Conservation (phyloP, 2,888 invertebrate genomes). For the Deladenus siricidicola region DNA sequence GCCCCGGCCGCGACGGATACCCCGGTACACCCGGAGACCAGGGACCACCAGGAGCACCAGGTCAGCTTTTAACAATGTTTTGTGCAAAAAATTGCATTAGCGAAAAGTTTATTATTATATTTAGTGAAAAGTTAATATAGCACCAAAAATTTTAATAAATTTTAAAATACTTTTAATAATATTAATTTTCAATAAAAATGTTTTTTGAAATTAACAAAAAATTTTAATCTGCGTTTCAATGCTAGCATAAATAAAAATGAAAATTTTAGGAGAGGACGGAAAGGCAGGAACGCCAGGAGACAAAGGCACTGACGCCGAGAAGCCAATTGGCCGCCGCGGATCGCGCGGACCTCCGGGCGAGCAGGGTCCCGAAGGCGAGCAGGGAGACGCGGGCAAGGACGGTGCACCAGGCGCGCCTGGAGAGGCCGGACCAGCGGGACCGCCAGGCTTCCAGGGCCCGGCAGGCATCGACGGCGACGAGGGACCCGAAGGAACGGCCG, state of each 20-base stretch:
- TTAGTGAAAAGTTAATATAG: no score
- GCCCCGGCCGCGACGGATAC: conserved; percentile 29
- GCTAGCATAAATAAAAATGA: no score
- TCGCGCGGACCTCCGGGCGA: conserved; percentile 40
- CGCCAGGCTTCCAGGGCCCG: conserved; percentile 34
- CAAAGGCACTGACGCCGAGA: conserved; percentile 46
- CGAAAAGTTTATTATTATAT: no score
- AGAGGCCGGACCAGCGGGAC: conserved; percentile 20
- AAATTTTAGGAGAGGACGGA: conserved; percentile 37
- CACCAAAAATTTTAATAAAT: no score
- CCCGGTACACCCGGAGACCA: conserved; percentile 25
- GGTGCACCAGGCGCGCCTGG: conserved; percentile 18
- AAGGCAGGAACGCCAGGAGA: conserved; percentile 40
- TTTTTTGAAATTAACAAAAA: no score
- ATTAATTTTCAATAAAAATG: no score
- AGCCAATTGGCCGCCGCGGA: conserved; percentile 41
- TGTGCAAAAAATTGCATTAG: background rate
- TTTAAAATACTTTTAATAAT: no score
- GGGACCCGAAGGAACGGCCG: background rate
- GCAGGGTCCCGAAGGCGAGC: conserved; percentile 17
- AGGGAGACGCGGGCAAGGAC: conserved; percentile 33
- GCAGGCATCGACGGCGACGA: conserved; percentile 26
- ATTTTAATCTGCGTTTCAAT: no score
- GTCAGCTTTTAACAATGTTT: background rate
- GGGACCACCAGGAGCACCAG: conserved; percentile 23